Evolutionary conservation across 2,113 vertebrate genomes (phyloP), one percentile per base, ranked within the genome.

Genomic region (Jaculus jaculus): DNA sequence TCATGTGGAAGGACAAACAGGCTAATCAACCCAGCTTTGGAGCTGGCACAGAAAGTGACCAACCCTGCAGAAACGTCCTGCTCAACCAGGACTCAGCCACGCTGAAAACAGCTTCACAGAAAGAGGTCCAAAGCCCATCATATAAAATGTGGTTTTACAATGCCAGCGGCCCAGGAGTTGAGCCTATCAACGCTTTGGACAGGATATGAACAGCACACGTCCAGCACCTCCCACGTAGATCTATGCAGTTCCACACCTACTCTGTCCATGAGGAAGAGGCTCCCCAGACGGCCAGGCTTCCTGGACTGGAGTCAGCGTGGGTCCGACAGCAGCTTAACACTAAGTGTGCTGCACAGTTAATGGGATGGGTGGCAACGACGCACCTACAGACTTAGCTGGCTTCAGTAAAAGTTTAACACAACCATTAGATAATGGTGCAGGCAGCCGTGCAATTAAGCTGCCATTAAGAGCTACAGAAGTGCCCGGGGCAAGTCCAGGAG

Each of bases 401-500:
- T 69, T 91, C 69, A 37, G 1, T 51, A 60, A 84, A 94, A 87
- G 63, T 60, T 24, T 69, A 81, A 69, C 60, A 74, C 58, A 17
- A 39, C 42, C 74, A 75, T 21, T 73, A 87, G 80, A 54, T 28
- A 75, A 66, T 30, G 69, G 51, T 26, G n/a, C 51, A 58, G 32
- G 47, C 39, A 37, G 34, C 74, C 79, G 30, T 39, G 23, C 47
- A 89, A 95, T 89, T 84, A 73, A 84, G 24, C 23, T 28, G 47
- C 69, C 78, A 63, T 60, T 81, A 78, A 42, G 72, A 92, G 21
- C 79, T 93, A 72, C 72, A 87, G 39, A 84, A 79, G 24, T 71
- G 51, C 65, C 87, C 2, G 58, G 17, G 34, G 77, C 81, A 89
- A 87, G 94, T 95, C 75, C 60, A 87, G 37, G 12, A 78, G 54